Evolutionary conservation across 2,888 invertebrate genomes (phyloP).

Genomic region (Cenopis cana): DNA sequence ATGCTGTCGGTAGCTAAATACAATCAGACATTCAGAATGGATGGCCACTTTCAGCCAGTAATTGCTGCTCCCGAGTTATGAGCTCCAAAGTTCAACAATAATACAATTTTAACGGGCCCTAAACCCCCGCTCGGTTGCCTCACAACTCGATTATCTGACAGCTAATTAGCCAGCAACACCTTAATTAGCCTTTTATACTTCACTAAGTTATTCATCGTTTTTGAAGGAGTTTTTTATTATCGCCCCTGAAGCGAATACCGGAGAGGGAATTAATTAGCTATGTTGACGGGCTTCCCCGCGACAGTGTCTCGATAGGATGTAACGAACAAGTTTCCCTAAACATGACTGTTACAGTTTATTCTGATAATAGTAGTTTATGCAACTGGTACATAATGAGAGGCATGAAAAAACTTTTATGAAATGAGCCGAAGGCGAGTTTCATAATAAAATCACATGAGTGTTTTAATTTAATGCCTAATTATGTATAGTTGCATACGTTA

Average conservation of each 20-base stretch:
- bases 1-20: neutral
- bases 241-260: constrained; percentile 34
- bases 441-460: too few species aligned
- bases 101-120: constrained; percentile 67
- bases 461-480: too few species aligned
- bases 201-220: constrained; percentile 51
- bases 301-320: constrained; percentile 1
- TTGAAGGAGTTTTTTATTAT: constrained; percentile 46
- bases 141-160: constrained; percentile 58
- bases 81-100: constrained; percentile 66
- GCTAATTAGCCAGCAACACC: constrained; percentile 60
- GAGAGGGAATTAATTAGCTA: constrained; percentile 46
- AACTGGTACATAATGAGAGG: too few species aligned
- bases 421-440: too few species aligned
- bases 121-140: constrained; percentile 60
- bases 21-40: constrained; percentile 6
- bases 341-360: too few species aligned
- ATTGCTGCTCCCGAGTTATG: constrained; percentile 58
- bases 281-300: constrained; percentile 31
- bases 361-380: too few species aligned
- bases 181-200: constrained; percentile 58
- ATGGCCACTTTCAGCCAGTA: constrained; percentile 51
- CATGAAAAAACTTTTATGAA: too few species aligned
- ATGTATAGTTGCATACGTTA: too few species aligned
- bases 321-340: constrained; percentile 15